Evolutionary conservation across 2,888 invertebrate species (phyloP).

Genomic region (Drosophila buzzatii): DNA sequence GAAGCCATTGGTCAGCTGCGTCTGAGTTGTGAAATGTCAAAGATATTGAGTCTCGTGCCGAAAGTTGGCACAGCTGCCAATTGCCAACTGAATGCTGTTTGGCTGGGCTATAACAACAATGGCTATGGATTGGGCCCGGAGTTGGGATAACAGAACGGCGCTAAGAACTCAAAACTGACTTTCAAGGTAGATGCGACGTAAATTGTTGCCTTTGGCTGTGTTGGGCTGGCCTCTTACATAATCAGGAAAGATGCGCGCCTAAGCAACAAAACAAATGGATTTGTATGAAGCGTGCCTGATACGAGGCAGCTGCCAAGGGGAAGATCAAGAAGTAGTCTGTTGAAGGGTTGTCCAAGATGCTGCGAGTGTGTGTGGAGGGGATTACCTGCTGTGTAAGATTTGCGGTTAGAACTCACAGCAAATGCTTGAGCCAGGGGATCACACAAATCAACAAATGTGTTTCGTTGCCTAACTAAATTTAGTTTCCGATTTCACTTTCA

Average conservation of each 20-base stretch:
- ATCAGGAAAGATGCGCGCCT: conserved; percentile 58
- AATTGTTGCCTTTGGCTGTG: conserved; percentile 57
- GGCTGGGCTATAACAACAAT: conserved; percentile 64
- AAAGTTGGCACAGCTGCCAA: conserved; percentile 68
- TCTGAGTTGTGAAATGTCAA: conserved; percentile 43
- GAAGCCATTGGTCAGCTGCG: conserved; percentile 60
- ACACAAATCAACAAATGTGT: conserved; percentile 22
- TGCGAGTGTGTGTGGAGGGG: conserved; percentile 22
- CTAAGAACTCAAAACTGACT: conserved; percentile 67
- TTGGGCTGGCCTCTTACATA: conserved; percentile 60
- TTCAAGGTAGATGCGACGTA: conserved; percentile 63
- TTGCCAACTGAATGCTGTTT: conserved; percentile 47
- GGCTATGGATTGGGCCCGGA: conserved; percentile 34
- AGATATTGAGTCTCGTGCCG: conserved; percentile 39
- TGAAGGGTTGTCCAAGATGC: conserved; percentile 59
- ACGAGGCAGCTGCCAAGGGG: conserved; percentile 60
- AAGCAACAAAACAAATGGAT: conserved; percentile 53
- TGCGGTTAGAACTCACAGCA: conserved; percentile 47
- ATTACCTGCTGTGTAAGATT: conserved; percentile 66
- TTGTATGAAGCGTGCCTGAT: conserved; percentile 75
- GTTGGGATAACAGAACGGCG: conserved; percentile 49
- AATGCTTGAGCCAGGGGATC: conserved; percentile 19
- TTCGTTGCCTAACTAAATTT: not conserved
- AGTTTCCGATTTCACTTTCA: conserved; percentile 8
- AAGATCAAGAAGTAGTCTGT: conserved; percentile 44